These are phyloP conservation scores for Balanococcus diminutus DNA, from an alignment of 2,888 invertebrate species.

Conservation along the genomic window DNA sequence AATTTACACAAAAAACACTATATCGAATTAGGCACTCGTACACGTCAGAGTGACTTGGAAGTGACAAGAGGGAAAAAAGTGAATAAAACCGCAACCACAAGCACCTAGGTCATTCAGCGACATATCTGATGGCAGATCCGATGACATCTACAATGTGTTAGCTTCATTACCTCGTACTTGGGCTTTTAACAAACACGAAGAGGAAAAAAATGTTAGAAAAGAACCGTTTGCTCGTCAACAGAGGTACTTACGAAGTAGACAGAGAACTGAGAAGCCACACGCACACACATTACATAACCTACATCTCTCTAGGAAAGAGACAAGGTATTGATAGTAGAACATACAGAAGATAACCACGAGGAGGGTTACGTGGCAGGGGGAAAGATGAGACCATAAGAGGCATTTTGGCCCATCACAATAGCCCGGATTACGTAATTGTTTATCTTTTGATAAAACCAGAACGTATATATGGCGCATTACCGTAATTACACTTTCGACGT, in stretches of 20 bases:
- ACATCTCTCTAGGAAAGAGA: too few species aligned
- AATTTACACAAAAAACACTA: too few species aligned
- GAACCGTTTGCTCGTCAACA: too few species aligned
- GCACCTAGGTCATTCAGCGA: neutral
- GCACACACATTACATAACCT: neutral
- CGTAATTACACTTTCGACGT: constrained; percentile 10
- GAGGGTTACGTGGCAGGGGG: neutral
- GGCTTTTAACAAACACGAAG: too few species aligned
- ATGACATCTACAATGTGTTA: neutral
- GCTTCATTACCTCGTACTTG: too few species aligned
- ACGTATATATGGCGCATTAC: constrained; percentile 3
- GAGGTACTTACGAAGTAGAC: too few species aligned
- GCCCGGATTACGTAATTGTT: constrained; percentile 17
- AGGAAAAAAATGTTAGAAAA: too few species aligned
- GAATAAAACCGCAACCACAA: neutral
- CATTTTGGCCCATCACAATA: neutral
- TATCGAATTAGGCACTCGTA: too few species aligned
- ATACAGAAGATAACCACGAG: neutral
- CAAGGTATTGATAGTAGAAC: neutral
- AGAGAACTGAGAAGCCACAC: too few species aligned
- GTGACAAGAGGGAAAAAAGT: neutral
- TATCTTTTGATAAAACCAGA: neutral
- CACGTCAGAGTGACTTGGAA: too few species aligned
- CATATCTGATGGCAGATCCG: neutral
- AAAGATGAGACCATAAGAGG: neutral